Evolutionary conservation across 2,797 vertebrate genomes (phyloP).

Genomic region (Hyperoplus lanceolatus): DNA sequence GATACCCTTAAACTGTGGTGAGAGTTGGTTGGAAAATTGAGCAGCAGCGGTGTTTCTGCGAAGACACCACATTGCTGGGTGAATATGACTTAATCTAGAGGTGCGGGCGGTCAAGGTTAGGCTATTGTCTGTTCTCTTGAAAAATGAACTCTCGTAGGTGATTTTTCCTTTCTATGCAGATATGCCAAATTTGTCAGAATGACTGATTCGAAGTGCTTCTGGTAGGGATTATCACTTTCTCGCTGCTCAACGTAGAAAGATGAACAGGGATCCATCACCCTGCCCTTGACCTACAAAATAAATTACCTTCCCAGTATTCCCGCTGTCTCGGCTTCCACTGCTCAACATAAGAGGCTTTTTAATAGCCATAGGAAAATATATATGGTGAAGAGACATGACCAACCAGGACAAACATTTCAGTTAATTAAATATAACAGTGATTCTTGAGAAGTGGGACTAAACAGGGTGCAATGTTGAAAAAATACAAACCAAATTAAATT

Average conservation of each 20-base stretch:
- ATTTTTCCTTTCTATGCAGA: slow-evolving; percentile 35
- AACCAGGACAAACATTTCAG: slow-evolving; percentile 23
- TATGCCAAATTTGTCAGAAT: slow-evolving; percentile 38
- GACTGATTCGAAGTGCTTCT: slow-evolving; percentile 57
- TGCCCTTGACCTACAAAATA: slow-evolving; percentile 63
- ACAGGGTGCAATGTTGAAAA: too few relatives aligned
- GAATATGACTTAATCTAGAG: slow-evolving; percentile 36
- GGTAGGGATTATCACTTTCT: slow-evolving; percentile 51
- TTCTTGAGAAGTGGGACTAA: too few relatives aligned
- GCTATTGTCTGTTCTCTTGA: slow-evolving; percentile 15
- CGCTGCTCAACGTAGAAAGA: slow-evolving; percentile 48
- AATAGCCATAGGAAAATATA: slow-evolving; percentile 49
- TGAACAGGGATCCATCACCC: slow-evolving; percentile 43
- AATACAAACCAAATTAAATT: too few relatives aligned
- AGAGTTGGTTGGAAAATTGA: slow-evolving; percentile 17
- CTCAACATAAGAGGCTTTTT: slow-evolving; percentile 38
- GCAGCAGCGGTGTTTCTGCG: not conserved
- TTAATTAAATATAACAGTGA: slow-evolving; percentile 49
- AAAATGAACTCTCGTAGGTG: not conserved
- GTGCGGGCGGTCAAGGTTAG: slow-evolving; percentile 64
- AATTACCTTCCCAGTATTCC: slow-evolving; percentile 47
- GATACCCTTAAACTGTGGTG: not conserved
- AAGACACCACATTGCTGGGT: slow-evolving; percentile 5
- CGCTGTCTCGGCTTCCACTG: slow-evolving; percentile 16
- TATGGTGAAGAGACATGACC: slow-evolving; percentile 37